A percentile compares a stretch with the other conserved stretches of the same genome.
Evolutionary conservation across 2,113 vertebrate species (phyloP).

Genomic region (Variabilichromis moorii): DNA sequence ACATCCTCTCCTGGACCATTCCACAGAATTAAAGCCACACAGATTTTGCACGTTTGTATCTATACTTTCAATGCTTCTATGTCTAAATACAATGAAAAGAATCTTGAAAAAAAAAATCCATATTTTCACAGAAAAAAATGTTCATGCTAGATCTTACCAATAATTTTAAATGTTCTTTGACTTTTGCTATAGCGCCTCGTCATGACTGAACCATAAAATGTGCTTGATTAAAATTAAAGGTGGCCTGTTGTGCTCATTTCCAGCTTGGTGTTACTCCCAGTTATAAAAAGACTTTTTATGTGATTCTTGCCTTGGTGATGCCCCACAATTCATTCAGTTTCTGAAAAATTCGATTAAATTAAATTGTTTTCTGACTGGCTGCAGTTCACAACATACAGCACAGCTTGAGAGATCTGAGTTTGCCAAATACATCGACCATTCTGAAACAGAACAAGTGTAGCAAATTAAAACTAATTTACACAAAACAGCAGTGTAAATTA

Average conservation of each 20-base stretch:
- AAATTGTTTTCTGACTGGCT: background rate
- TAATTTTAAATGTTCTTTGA: background rate
- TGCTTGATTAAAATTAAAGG: background rate
- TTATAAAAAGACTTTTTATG: background rate
- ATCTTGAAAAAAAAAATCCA: background rate
- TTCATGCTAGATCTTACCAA: accelerated
- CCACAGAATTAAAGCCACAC: background rate
- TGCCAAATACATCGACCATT: background rate
- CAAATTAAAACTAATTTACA: background rate
- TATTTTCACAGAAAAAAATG: background rate
- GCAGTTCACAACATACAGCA: background rate
- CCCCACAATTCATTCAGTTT: background rate
- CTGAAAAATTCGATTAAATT: background rate
- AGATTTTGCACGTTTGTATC: background rate
- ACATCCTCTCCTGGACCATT: background rate
- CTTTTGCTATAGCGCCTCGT: accelerated
- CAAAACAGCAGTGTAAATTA: background rate
- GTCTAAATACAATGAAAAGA: background rate
- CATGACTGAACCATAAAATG: background rate
- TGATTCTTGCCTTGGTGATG: background rate
- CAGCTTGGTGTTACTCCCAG: background rate
- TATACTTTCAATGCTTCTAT: background rate
- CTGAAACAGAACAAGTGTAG: background rate
- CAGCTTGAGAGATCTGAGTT: background rate
- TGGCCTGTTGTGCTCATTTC: background rate